Base-by-base conservation (phyloP, 2,888 invertebrate genomes). In the Buathra laborator region DNA sequence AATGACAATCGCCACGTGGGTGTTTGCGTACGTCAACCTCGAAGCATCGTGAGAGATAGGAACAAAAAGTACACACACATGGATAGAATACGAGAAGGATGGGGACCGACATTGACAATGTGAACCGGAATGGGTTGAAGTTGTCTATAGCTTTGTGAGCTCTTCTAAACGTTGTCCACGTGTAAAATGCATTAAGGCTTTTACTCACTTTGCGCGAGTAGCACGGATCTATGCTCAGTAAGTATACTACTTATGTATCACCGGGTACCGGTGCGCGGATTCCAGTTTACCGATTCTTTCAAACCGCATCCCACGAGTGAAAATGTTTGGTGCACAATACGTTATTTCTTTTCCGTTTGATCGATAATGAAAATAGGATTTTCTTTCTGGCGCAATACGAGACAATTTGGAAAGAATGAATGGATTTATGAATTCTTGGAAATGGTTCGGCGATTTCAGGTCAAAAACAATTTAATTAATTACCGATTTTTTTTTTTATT, bases 231-330 rank as follows among this genome's bases (percentile, higher is more conserved):
- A 56, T 71, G 62, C 64, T 80, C 43, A 53, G 56, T 29, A 10
- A 53, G 43, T 32, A 62, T 62, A 48, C 12, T 66, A 64, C 66
- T 51, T 51, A 53, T 72, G 67, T 77, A 77, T 68, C 37, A 67
- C 62, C 51, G 67, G 24, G 12, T 62, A 59, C 32, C 76, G 70
- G 71, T 81, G 72, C 56, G 53, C 10, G 56, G 19, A 48, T 62
- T 51, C 32, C 53, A 56, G 53, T 48, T 70, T 48, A 48, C 68
- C 77, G 78, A 81, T 78, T 48, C 74, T 78, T 84, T 81, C 68
- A 48, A 84, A 75, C 74, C 74, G 68, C 67, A 81, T 81, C 84
- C 80, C 80, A 84, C 76, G 72, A 44, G 67, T 76, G 66, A 81
- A 80, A 84, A 72, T 66, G 6, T 37, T 71, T 44, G 53, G 32